Evolutionary conservation across 2,888 invertebrate species (phyloP).

Genomic region (Megastigmus dorsalis): DNA sequence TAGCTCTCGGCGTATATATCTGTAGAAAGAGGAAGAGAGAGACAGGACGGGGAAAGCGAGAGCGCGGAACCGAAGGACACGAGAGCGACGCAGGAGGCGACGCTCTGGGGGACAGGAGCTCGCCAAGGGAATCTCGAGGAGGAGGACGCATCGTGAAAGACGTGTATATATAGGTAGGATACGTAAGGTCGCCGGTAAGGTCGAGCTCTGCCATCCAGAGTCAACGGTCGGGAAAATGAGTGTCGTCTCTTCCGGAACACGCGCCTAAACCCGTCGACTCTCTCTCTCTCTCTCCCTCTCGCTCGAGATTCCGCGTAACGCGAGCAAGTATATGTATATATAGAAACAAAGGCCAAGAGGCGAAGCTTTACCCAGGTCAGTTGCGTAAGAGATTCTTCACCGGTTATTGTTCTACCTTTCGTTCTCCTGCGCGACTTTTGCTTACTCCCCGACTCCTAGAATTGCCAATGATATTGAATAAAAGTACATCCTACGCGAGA

Average conservation of each 20-base stretch:
- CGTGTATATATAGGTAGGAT: neutral
- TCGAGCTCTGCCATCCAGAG: constrained; percentile 60
- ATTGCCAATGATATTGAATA: constrained; percentile 32
- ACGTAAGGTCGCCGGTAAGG: constrained; percentile 20
- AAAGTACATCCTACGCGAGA: neutral
- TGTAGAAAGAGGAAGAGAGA: no score
- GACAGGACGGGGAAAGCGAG: neutral
- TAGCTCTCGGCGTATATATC: no score
- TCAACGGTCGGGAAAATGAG: constrained; percentile 79
- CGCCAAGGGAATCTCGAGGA: constrained; percentile 19
- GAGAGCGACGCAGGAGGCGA: no score
- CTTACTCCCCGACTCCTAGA: neutral
- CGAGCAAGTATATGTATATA: no score
- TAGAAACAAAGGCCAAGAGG: neutral
- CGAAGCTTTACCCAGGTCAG: neutral
- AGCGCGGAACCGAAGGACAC: constrained; percentile 15
- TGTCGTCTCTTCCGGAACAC: constrained; percentile 70
- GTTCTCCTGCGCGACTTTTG: neutral
- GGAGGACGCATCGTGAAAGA: neutral
- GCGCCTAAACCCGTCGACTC: constrained; percentile 56
- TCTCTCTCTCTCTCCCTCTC: neutral
- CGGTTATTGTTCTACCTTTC: neutral
- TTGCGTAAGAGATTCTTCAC: neutral
- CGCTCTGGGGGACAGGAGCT: neutral
- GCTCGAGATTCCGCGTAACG: neutral